These are phyloP conservation scores for Rhorus exstirpatorius DNA, from an alignment of 2,888 invertebrate species.

Conservation along the genomic window DNA sequence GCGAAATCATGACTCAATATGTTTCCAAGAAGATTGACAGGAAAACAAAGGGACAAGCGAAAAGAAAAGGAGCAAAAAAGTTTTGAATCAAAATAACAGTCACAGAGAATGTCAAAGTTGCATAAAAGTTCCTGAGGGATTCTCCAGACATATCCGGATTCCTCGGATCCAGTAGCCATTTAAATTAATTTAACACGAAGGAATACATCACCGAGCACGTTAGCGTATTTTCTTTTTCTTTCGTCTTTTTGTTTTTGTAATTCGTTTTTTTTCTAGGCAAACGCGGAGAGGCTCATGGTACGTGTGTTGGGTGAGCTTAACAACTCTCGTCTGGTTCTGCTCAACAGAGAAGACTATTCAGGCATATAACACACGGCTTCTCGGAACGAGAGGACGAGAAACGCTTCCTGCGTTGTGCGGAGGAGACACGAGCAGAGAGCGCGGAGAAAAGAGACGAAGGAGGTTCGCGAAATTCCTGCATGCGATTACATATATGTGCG, in stretches of 20 bases:
- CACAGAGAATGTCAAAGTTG: constrained; percentile 69
- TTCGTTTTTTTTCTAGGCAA: constrained; percentile 43
- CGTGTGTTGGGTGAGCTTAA: constrained; percentile 21
- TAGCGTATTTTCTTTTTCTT: constrained; percentile 1
- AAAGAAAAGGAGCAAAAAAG: constrained; percentile 70
- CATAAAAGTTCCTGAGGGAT: constrained; percentile 38
- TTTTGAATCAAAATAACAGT: constrained; percentile 15
- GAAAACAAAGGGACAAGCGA: constrained; percentile 42
- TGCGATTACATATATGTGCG: constrained; percentile 69
- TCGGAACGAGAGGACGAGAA: constrained; percentile 68
- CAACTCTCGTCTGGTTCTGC: constrained; percentile 29
- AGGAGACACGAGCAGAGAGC: constrained; percentile 41
- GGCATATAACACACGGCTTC: constrained; percentile 63
- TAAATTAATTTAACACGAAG: constrained; percentile 43
- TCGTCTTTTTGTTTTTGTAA: constrained; percentile 1
- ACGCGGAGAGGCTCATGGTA: constrained; percentile 41
- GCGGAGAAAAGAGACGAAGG: constrained; percentile 21
- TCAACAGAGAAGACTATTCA: constrained; percentile 70
- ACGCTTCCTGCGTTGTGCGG: constrained; percentile 58
- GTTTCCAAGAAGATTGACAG: constrained; percentile 29
- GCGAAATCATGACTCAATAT: constrained; percentile 2
- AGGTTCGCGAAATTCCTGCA: constrained; percentile 72
- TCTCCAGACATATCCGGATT: constrained; percentile 23
- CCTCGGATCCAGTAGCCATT: constrained; percentile 17
- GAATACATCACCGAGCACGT: constrained; percentile 20